Evolutionary conservation across 2,888 invertebrate genomes (phyloP).

Genomic region (Eilema griseolum): DNA sequence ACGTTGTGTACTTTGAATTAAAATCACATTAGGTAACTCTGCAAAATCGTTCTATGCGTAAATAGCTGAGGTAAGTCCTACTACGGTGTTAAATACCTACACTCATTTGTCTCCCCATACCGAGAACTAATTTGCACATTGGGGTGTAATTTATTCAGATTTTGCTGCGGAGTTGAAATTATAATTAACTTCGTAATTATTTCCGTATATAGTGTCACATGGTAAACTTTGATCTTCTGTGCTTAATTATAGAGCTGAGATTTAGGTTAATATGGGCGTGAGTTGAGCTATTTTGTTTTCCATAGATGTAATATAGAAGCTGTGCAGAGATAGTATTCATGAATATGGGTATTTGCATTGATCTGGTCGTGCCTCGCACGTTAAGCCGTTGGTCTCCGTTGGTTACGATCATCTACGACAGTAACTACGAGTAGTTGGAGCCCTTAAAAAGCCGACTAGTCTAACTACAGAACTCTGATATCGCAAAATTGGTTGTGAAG

Average conservation of each 20-base stretch:
- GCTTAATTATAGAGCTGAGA: not conserved
- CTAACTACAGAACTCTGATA: too few species aligned
- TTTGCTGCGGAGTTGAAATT: constrained; percentile 6
- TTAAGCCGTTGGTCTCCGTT: too few species aligned
- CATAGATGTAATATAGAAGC: too few species aligned
- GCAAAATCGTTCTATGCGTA: not conserved
- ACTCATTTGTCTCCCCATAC: constrained; percentile 6
- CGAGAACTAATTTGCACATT: constrained; percentile 3
- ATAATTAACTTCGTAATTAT: not conserved
- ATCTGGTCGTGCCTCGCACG: too few species aligned
- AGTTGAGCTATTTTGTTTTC: not conserved
- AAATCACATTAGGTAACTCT: not conserved
- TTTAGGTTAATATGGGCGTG: not conserved
- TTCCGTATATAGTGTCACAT: not conserved
- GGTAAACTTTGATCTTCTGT: not conserved
- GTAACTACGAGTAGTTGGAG: too few species aligned
- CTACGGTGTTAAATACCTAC: not conserved
- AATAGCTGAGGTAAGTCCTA: not conserved
- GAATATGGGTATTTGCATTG: too few species aligned
- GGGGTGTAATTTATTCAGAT: constrained; percentile 1
- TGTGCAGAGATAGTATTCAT: too few species aligned
- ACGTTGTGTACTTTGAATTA: not conserved
- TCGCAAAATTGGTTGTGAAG: too few species aligned
- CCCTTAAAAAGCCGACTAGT: too few species aligned
- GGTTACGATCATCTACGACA: too few species aligned